These are phyloP conservation scores for Macropis europaea DNA, from an alignment of 2,888 invertebrate species.

Conservation along the genomic window DNA sequence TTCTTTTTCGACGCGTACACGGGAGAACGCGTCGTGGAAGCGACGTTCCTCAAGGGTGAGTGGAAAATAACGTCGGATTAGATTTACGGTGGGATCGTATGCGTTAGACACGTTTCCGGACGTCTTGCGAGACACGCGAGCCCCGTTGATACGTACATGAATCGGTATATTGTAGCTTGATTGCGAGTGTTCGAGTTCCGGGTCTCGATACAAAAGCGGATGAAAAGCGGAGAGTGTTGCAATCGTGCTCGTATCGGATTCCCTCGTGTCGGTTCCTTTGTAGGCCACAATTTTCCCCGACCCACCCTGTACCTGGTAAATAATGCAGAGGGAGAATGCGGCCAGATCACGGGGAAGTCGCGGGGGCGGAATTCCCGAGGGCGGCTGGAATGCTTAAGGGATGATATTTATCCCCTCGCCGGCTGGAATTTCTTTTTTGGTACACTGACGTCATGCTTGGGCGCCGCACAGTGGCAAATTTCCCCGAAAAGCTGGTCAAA, in stretches of 20 bases:
- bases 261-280: conserved; percentile 16
- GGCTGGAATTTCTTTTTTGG: no score
- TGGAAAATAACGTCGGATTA: conserved; percentile 23
- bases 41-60: conserved; percentile 2
- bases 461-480: no score
- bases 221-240: conserved; percentile 9
- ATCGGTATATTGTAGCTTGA: background rate
- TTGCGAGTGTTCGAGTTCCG: background rate
- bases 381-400: background rate
- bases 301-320: background rate
- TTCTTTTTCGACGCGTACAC: background rate
- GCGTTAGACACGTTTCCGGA: background rate
- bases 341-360: background rate
- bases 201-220: conserved; percentile 5
- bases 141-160: background rate
- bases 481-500: no score
- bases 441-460: no score
- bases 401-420: background rate
- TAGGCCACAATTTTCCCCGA: conserved; percentile 9
- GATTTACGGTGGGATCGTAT: conserved; percentile 17
- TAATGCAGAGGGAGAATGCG: background rate
- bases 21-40: background rate
- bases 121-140: conserved; percentile 11
- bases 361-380: no score
- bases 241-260: conserved; percentile 15